A percentile compares a stretch with the other conserved stretches of the same genome.
These are phyloP conservation scores for Nomada ruficornis DNA, from an alignment of 2,888 invertebrate species.

Conservation along the genomic window DNA sequence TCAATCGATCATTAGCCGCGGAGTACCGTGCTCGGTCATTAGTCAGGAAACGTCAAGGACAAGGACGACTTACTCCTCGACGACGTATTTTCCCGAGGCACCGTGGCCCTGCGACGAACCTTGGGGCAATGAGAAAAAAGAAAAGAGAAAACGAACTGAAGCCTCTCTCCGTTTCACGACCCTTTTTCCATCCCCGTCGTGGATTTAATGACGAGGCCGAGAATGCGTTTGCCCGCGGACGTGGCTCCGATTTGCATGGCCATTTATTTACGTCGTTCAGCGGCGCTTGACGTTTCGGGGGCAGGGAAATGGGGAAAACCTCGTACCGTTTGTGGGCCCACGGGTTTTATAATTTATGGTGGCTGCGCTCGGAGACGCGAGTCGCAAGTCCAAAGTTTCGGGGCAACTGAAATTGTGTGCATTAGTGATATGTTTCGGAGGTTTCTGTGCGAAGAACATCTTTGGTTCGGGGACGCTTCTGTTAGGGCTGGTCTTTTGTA, in stretches of 20 bases:
- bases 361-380: no score
- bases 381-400: no score
- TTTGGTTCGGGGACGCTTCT: no score
- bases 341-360: background rate
- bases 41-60: slow-evolving; percentile 71
- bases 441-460: no score
- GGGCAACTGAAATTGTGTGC: no score
- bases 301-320: background rate
- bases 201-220: slow-evolving; percentile 33
- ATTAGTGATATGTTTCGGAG: no score
- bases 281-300: no score
- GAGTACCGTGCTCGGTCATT: slow-evolving; percentile 55
- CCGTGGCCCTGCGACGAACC: background rate
- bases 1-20: slow-evolving; percentile 69
- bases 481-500: no score
- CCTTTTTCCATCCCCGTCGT: slow-evolving; percentile 5
- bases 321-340: background rate
- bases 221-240: background rate
- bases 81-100: slow-evolving; percentile 32
- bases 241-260: slow-evolving; percentile 22
- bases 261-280: slow-evolving; percentile 1
- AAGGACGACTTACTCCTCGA: slow-evolving; percentile 51
- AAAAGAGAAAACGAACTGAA: no score
- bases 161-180: background rate
- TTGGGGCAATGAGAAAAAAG: background rate